Conservation (phyloP, 2,888 invertebrate species). For the Cantharis lateralis region DNA sequence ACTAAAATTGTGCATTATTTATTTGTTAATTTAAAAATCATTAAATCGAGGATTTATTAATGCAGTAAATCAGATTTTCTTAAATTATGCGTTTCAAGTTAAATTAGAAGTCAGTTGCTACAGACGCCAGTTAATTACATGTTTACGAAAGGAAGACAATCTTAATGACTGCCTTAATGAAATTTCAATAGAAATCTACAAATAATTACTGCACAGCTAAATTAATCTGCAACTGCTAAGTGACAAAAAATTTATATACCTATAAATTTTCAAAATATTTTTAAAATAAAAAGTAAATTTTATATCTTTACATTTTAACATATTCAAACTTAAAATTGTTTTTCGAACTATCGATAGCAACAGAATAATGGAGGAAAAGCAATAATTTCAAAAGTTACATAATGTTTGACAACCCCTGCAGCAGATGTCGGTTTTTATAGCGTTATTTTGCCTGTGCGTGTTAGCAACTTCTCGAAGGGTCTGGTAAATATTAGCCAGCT, state of each 20-base stretch:
- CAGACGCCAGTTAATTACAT: constrained; percentile 25
- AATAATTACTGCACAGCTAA: not conserved
- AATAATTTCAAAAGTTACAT: constrained; percentile 28
- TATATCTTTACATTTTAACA: constrained; percentile 9
- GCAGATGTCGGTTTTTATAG: constrained; percentile 26
- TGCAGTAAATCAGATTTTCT: constrained; percentile 11
- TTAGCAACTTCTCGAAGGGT: constrained; percentile 9
- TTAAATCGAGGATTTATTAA: constrained; percentile 9
- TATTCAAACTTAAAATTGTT: constrained; percentile 22
- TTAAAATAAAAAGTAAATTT: not conserved
- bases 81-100: constrained; percentile 12
- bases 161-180: constrained; percentile 12
- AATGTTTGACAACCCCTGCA: constrained; percentile 18
- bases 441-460: constrained; percentile 24
- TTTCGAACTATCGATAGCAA: constrained; percentile 20
- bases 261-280: constrained; percentile 4
- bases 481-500: constrained; percentile 14
- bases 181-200: not conserved
- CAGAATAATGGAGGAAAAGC: constrained; percentile 17
- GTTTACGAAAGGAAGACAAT: constrained; percentile 14
- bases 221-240: not conserved
- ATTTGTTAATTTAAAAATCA: not conserved
- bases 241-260: not conserved
- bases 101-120: constrained; percentile 20
- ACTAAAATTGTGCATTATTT: too few species aligned